phyloP scores from a whole-genome alignment of 2,888 invertebrate genomes.

The Ornithoptera alexandrae region DNA sequence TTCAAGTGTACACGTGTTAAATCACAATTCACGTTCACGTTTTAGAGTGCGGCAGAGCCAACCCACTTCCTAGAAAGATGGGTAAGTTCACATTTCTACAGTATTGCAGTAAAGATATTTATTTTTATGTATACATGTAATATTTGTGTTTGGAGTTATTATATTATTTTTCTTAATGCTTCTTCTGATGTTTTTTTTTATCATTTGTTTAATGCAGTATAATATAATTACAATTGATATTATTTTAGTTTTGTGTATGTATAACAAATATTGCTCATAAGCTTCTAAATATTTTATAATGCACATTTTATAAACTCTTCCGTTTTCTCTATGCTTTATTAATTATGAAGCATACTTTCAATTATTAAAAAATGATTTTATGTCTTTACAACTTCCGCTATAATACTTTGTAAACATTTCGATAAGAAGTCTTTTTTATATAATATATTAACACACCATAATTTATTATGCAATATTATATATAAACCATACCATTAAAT shows the following conservation, averaged over 20 bases:
- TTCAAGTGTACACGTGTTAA: conserved; percentile 30
- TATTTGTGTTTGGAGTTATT: not conserved
- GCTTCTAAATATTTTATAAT: not conserved
- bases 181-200: not conserved
- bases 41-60: conserved; percentile 78
- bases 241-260: not conserved
- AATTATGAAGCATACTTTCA: too few species aligned
- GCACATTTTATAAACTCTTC: too few species aligned
- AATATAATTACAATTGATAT: not conserved
- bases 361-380: too few species aligned
- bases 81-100: conserved; percentile 58
- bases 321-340: too few species aligned
- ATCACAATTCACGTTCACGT: conserved; percentile 51
- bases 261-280: not conserved
- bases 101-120: conserved; percentile 20
- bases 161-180: not conserved
- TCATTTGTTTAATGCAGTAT: not conserved
- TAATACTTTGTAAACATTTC: too few species aligned
- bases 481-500: too few species aligned
- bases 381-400: too few species aligned
- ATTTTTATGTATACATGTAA: conserved; percentile 1
- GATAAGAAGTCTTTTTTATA: too few species aligned
- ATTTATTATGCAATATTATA: too few species aligned
- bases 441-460: too few species aligned
- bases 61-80: conserved; percentile 74